Evolutionary conservation across 2,113 vertebrate species (phyloP), one percentile per base, ranked within the genome.

Genomic region (Antidorcas marsupialis): DNA sequence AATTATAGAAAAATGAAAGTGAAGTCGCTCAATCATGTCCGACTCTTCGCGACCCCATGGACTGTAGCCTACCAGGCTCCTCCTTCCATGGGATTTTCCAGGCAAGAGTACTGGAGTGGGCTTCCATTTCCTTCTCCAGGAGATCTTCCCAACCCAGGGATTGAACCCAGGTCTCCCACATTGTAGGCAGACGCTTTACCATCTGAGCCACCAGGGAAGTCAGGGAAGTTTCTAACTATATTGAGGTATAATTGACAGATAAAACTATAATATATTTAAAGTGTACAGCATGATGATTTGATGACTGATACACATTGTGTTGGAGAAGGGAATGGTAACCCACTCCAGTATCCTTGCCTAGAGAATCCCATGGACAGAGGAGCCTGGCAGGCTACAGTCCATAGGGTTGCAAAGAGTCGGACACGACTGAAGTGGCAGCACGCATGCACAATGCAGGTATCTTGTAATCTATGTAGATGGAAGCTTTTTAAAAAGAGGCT

Each of bases 331-430:
- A 33, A 64, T 64, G 62, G 30, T 14, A 64, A n/a, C 7, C 30
- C 3, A 64, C 62, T n/a, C 62, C 15, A 64, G 62, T n/a, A 64
- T 64, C 2, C 62, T 64, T 64, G 62, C 62, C 62, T 64, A 1
- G 30, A 64, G 62, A 64, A 64, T n/a, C 3, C 30, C 15, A n/a
- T 17, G 62, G 62, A n/a, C 33, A 9, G 62, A 64, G 62, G 33
- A 64, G 16, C 33, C 15, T 33, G 15, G 62, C 7, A 64, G 30
- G 62, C 30, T 64, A n/a, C 62, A 64, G 62, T 17, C 62, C 30
- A 17, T n/a, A 3, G 30, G 1, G 6, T 17, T 3, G 15, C 7
- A 33, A 33, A 64, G 30, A n/a, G 7, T n/a, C 15, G 1, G 62
- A n/a, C 30, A 17, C 33, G 3, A 64, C 62, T 4, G 62, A 39